A percentile compares a stretch with the other conserved stretches of the same genome.
Conservation (phyloP, 1,140 invertebrate genomes). For the Drosophila grimshawi region DNA sequence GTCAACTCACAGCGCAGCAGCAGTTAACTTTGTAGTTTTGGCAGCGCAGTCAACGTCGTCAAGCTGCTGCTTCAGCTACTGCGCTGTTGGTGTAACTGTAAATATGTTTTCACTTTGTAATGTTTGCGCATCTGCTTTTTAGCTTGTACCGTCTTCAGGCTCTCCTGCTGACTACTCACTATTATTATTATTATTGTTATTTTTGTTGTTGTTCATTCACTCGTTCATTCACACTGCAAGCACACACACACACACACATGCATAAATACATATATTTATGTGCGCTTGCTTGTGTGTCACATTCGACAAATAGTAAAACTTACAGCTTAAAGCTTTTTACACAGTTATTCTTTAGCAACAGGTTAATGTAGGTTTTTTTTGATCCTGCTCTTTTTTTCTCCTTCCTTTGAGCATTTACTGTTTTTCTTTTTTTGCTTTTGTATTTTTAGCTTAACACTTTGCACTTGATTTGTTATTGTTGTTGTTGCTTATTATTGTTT, state of each 20-base stretch:
- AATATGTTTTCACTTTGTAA: slow-evolving; percentile 81
- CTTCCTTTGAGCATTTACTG: slow-evolving; percentile 30
- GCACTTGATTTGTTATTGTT: slow-evolving; percentile 65
- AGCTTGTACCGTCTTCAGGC: slow-evolving; percentile 41
- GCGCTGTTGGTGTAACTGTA: slow-evolving; percentile 65
- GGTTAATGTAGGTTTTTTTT: slow-evolving; percentile 32
- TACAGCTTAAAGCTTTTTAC: slow-evolving; percentile 46
- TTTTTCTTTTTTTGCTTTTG: slow-evolving; percentile 38
- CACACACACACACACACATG: slow-evolving; percentile 6
- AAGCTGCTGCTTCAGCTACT: slow-evolving; percentile 11
- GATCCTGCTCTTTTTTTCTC: slow-evolving; percentile 18
- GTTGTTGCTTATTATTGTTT: slow-evolving; percentile 27
- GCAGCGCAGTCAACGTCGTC: not conserved
- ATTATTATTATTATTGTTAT: slow-evolving; percentile 28
- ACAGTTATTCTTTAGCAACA: slow-evolving; percentile 57
- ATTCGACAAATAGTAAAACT: slow-evolving; percentile 52
- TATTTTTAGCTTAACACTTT: slow-evolving; percentile 58
- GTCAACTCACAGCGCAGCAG: slow-evolving; percentile 44
- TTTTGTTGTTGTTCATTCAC: slow-evolving; percentile 46
- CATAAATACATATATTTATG: not conserved
- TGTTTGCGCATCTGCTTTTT: slow-evolving; percentile 74
- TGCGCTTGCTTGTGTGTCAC: slow-evolving; percentile 40
- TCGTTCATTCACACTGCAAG: slow-evolving; percentile 70
- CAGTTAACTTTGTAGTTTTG: slow-evolving; percentile 42
- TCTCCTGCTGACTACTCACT: slow-evolving; percentile 3